phyloP scores from a whole-genome alignment of 2,888 invertebrate species.

The Nomada hirtipes region DNA sequence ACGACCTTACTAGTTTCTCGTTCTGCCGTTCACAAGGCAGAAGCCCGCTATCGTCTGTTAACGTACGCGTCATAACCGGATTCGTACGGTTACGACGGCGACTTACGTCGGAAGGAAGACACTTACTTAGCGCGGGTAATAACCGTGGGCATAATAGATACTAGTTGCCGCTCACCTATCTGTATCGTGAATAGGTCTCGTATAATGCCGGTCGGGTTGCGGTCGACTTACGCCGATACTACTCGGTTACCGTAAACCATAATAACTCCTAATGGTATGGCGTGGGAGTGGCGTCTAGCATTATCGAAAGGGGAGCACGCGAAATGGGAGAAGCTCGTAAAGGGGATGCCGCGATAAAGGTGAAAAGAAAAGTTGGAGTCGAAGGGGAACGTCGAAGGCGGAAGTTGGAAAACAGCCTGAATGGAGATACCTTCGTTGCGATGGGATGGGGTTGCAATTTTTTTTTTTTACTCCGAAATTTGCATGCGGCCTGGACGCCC shows the following conservation, averaged over 20 bases:
- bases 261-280: slow-evolving; percentile 48
- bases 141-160: slow-evolving; percentile 52
- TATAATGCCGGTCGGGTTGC: slow-evolving; percentile 37
- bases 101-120: slow-evolving; percentile 38
- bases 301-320: slow-evolving; percentile 21
- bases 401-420: slow-evolving; percentile 22
- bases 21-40: neutral
- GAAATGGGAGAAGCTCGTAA: slow-evolving; percentile 24
- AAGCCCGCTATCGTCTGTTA: slow-evolving; percentile 40
- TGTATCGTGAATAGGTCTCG: slow-evolving; percentile 42
- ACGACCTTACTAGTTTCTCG: slow-evolving; percentile 5
- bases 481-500: slow-evolving; percentile 21
- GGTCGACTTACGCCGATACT: slow-evolving; percentile 29
- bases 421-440: slow-evolving; percentile 2
- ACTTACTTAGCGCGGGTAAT: slow-evolving; percentile 37
- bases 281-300: neutral
- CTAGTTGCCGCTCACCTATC: slow-evolving; percentile 46
- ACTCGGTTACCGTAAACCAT: slow-evolving; percentile 44
- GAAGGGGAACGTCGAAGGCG: neutral
- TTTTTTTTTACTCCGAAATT: slow-evolving; percentile 28
- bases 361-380: slow-evolving; percentile 2
- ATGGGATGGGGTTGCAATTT: neutral
- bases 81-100: slow-evolving; percentile 52
- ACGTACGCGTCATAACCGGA: slow-evolving; percentile 42
- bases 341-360: slow-evolving; percentile 31